Conservation (phyloP, 2,113 vertebrate genomes). For the Antechinus flavipes region DNA sequence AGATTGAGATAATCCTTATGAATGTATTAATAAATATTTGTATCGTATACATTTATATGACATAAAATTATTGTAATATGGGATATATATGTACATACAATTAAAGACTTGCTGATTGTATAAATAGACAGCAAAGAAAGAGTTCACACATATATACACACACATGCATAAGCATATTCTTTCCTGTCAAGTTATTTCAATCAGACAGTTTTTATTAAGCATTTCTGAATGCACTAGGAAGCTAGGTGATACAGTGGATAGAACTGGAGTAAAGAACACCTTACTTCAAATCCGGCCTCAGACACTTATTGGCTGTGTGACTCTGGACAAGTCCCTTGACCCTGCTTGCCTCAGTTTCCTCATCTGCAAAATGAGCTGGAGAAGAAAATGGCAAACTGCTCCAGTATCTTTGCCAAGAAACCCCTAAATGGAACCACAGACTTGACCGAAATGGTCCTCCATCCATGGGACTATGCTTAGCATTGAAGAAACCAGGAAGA, state of each 20-base stretch:
- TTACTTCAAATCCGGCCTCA: not conserved
- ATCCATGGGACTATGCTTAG: not conserved
- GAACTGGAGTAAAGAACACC: not conserved
- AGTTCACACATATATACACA: not conserved
- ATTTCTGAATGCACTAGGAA: not conserved
- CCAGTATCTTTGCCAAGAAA: not conserved
- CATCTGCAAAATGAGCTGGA: not conserved
- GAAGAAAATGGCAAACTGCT: not conserved
- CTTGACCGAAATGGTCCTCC: no score
- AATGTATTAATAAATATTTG: not conserved
- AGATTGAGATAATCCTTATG: not conserved
- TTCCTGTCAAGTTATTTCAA: not conserved
- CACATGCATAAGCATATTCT: not conserved
- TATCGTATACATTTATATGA: not conserved
- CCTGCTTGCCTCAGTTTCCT: not conserved
- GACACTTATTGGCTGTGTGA: not conserved
- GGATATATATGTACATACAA: not conserved
- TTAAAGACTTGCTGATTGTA: not conserved
- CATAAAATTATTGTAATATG: not conserved
- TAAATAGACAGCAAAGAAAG: not conserved
- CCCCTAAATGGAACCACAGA: not conserved
- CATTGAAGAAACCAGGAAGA: not conserved
- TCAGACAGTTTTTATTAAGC: not conserved
- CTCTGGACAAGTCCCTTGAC: not conserved
- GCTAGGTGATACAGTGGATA: not conserved